Conservation (phyloP, 2,888 invertebrate species). For the Leptopilina myrica region DNA sequence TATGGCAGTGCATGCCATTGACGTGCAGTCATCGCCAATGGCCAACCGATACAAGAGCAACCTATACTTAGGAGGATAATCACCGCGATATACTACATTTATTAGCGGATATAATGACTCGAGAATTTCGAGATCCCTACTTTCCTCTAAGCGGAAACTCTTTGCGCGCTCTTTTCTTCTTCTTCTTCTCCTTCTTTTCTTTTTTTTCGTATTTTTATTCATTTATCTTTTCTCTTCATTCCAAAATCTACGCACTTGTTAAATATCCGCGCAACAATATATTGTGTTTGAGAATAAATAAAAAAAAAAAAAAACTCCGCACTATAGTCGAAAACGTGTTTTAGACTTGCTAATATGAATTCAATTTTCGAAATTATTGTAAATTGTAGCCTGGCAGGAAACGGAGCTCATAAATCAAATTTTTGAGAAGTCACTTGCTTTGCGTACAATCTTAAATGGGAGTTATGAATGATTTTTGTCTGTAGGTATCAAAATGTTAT, state of each 20-base stretch:
- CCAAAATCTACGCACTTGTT: neutral
- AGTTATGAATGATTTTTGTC: neutral
- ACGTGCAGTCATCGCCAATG: constrained; percentile 72
- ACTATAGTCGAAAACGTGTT: neutral
- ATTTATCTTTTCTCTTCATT: constrained; percentile 32
- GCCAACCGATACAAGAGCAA: constrained; percentile 62
- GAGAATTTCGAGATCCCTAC: constrained; percentile 54
- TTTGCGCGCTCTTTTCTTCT: constrained; percentile 33
- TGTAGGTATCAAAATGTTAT: constrained; percentile 15
- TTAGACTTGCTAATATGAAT: constrained; percentile 28
- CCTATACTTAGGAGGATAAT: constrained; percentile 74
- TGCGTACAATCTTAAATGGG: neutral
- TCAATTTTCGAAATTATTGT: constrained; percentile 30
- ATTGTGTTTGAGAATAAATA: neutral
- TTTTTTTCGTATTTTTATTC: constrained; percentile 37
- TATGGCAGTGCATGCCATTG: constrained; percentile 69
- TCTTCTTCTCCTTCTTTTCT: constrained; percentile 36
- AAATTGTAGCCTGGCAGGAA: neutral
- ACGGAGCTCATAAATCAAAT: constrained; percentile 15
- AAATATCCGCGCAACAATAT: neutral
- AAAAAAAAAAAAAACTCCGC: too few relatives aligned
- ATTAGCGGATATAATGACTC: constrained; percentile 71
- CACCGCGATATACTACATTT: constrained; percentile 73
- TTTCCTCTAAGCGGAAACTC: constrained; percentile 34
- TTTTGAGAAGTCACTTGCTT: neutral